phyloP scores from a whole-genome alignment of 2,113 vertebrate species.

The Pampusana beccarii region DNA sequence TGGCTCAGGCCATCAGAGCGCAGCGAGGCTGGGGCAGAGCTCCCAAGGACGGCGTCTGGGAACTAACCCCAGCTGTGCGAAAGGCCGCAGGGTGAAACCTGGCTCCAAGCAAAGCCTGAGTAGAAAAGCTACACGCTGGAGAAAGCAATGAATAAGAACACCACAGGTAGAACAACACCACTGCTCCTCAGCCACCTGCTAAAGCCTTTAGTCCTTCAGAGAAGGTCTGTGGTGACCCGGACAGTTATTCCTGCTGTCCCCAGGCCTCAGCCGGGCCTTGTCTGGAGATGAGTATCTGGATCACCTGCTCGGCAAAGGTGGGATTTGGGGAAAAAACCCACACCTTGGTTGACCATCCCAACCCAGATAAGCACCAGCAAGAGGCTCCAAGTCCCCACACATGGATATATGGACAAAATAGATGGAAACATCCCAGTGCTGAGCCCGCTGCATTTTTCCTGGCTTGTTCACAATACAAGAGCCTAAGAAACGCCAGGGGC shows the following conservation, averaged over 20 bases:
- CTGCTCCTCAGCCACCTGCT: neutral
- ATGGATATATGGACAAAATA: neutral
- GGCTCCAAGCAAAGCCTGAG: neutral
- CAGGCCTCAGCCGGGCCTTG: neutral
- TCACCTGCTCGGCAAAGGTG: neutral
- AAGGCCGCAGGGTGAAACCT: neutral
- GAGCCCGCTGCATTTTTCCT: neutral
- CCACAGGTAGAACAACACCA: neutral
- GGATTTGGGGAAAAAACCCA: neutral
- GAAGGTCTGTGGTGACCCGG: neutral
- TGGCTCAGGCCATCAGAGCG: neutral
- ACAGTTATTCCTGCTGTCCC: neutral
- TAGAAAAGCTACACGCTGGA: neutral
- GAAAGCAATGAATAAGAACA: neutral
- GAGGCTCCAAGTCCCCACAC: neutral
- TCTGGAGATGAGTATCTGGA: neutral
- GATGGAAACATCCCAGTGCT: neutral
- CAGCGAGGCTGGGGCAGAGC: fast-evolving
- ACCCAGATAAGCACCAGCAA: neutral
- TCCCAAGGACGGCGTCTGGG: neutral
- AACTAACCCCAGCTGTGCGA: neutral
- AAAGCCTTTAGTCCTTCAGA: neutral
- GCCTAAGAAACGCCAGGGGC: neutral
- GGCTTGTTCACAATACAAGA: neutral
- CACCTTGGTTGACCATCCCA: neutral